A percentile compares a stretch with the other conserved stretches of the same genome.
Conservation (phyloP, 2,888 invertebrate genomes). For the Dexiosoma caninum region DNA sequence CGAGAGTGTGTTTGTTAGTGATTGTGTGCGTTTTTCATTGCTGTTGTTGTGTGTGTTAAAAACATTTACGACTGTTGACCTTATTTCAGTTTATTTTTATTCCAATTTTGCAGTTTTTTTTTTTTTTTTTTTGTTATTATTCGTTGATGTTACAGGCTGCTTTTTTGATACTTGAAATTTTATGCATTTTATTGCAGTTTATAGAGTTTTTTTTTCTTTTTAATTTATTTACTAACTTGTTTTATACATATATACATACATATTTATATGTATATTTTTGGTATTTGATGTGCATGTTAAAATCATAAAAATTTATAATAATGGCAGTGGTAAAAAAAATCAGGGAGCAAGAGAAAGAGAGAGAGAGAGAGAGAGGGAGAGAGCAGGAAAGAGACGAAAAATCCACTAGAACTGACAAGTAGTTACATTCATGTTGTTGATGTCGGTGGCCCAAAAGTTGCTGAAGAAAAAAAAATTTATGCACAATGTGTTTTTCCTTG, state of each 20-base stretch:
- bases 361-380: too few species aligned
- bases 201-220: conserved; percentile 37
- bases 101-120: background rate
- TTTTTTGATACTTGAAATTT: conserved; percentile 48
- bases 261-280: background rate
- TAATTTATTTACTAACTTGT: conserved; percentile 3
- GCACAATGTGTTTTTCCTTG: background rate
- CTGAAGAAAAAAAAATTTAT: background rate
- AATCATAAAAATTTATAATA: conserved; percentile 35
- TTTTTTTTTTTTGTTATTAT: background rate
- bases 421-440: conserved; percentile 51
- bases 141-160: conserved; percentile 18
- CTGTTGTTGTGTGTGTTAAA: conserved; percentile 27
- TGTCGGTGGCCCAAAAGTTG: conserved; percentile 24
- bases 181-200: conserved; percentile 62
- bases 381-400: too few species aligned
- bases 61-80: conserved; percentile 63
- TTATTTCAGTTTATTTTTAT: conserved; percentile 50
- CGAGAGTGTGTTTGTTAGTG: background rate
- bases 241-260: too few species aligned
- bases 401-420: conserved; percentile 30
- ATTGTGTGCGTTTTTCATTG: background rate
- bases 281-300: conserved; percentile 25
- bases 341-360: background rate
- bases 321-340: conserved; percentile 13